A percentile compares a stretch with the other conserved stretches of the same genome.
These are phyloP conservation scores for Plectrocnemia conspersa DNA, from an alignment of 1,140 invertebrate genomes.

Conservation along the genomic window DNA sequence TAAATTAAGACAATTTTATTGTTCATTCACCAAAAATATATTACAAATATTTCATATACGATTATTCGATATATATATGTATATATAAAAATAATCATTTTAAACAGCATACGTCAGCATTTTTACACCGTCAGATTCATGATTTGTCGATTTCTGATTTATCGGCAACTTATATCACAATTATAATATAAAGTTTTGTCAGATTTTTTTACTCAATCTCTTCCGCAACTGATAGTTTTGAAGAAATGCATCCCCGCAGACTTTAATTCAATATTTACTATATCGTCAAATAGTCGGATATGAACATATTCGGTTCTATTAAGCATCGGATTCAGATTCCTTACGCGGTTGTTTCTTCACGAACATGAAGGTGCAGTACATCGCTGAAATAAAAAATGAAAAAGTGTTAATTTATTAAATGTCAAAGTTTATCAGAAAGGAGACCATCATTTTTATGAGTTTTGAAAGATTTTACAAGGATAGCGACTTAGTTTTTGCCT, in stretches of 20 bases:
- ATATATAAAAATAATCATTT: background rate
- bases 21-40: too few species aligned
- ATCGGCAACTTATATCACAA: background rate
- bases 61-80: background rate
- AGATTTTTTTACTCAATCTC: background rate
- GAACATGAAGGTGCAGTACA: slow-evolving; percentile 11
- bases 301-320: too few species aligned
- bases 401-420: slow-evolving; percentile 15
- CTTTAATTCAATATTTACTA: background rate
- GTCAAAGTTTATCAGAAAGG: slow-evolving; percentile 14
- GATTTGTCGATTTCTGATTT: background rate
- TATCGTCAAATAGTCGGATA: background rate
- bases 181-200: background rate
- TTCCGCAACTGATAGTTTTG: background rate
- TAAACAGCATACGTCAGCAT: background rate
- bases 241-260: background rate
- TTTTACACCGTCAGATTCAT: background rate
- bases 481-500: too few species aligned
- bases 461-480: too few species aligned
- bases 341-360: slow-evolving; percentile 4
- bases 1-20: too few species aligned
- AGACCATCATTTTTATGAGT: too few species aligned
- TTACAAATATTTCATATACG: slow-evolving; percentile 12
- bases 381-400: slow-evolving; percentile 19
- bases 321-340: too few species aligned